Conservation (phyloP, 2,113 vertebrate genomes). For the Apeltes quadracus region DNA sequence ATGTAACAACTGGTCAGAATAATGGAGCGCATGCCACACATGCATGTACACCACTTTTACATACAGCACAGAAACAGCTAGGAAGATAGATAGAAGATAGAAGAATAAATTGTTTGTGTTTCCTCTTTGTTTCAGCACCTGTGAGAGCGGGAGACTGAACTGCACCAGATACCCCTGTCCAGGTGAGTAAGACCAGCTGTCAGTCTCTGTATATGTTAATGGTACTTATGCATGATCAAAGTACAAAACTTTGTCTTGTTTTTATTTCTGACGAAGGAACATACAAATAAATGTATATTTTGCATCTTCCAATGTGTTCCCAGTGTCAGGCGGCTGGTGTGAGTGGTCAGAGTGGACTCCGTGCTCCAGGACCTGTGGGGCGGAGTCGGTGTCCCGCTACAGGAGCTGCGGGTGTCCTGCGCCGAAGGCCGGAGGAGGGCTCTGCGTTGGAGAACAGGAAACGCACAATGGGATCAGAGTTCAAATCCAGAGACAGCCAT, state of each 20-base stretch:
- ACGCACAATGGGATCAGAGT: slow-evolving; percentile 70
- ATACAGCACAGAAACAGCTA: background rate
- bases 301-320: background rate
- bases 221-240: background rate
- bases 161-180: slow-evolving; percentile 82
- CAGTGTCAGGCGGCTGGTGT: slow-evolving; percentile 88
- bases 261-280: background rate
- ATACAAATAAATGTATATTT: background rate
- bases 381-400: slow-evolving; percentile 82
- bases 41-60: background rate
- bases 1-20: slow-evolving; percentile 89
- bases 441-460: slow-evolving; percentile 78
- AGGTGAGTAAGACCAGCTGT: slow-evolving; percentile 71
- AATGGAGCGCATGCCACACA: background rate
- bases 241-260: background rate
- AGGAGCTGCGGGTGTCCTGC: slow-evolving; percentile 86
- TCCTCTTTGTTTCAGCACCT: slow-evolving; percentile 79
- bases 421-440: slow-evolving; percentile 72
- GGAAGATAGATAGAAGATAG: background rate
- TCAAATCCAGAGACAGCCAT: slow-evolving; percentile 83
- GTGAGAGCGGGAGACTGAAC: slow-evolving; percentile 79
- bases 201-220: background rate
- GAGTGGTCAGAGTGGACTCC: slow-evolving; percentile 87
- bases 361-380: slow-evolving; percentile 85
- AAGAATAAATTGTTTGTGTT: background rate